phyloP scores from a whole-genome alignment of 1,140 invertebrate species.

The Lucilia cuprina region DNA sequence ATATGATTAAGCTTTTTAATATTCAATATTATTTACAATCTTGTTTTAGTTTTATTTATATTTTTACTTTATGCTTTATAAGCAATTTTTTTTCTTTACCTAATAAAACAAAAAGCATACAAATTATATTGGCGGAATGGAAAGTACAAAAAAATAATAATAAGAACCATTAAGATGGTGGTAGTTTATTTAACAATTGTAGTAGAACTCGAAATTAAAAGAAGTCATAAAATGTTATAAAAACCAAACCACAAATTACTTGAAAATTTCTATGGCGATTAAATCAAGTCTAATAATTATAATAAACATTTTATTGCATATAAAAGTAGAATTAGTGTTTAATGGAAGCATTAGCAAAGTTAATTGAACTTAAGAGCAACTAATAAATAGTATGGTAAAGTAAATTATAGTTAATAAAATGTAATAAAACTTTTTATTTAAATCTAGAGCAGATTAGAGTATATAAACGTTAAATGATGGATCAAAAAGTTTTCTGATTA shows the following conservation, averaged over 20 bases:
- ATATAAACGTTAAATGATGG: too few species aligned
- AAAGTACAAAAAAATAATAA: neutral
- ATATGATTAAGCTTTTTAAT: neutral
- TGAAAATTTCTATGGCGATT: neutral
- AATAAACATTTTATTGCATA: neutral
- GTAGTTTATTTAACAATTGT: neutral
- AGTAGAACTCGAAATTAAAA: neutral
- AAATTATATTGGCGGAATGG: neutral
- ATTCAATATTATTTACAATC: constrained; percentile 4
- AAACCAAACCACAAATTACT: neutral
- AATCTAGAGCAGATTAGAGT: too few species aligned
- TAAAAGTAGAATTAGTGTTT: neutral
- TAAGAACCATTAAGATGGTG: neutral
- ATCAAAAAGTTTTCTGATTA: too few species aligned
- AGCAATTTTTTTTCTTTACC: neutral
- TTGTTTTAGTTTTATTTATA: neutral
- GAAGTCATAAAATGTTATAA: neutral
- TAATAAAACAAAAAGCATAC: neutral
- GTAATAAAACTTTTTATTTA: too few species aligned
- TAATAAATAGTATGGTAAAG: too few species aligned
- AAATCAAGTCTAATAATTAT: neutral
- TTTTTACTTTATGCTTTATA: neutral
- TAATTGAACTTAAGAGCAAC: neutral
- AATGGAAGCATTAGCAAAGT: neutral
- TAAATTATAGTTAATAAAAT: too few species aligned